phyloP scores from a whole-genome alignment of 2,888 invertebrate species.

The Serrognathus titanus region DNA sequence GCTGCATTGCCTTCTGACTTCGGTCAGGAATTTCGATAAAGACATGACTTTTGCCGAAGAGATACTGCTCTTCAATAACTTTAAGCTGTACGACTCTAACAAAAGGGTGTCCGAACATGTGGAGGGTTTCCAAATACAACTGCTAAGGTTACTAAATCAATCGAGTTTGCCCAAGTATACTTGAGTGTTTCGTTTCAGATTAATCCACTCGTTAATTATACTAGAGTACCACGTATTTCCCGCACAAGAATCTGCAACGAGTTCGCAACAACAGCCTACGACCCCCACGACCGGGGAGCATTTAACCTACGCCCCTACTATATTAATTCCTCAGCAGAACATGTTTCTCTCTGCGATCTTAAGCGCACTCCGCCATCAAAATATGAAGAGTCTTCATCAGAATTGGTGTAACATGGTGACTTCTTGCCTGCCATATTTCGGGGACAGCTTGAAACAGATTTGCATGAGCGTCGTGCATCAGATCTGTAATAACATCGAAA shows the following conservation, averaged over 20 bases:
- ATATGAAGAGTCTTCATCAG: conserved; percentile 70
- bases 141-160: conserved; percentile 51
- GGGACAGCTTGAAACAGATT: conserved; percentile 70
- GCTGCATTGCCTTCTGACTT: conserved; percentile 75
- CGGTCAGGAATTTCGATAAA: conserved; percentile 62
- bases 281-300: conserved; percentile 42
- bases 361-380: conserved; percentile 69
- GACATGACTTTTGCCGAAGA: conserved; percentile 68
- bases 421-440: conserved; percentile 75
- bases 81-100: conserved; percentile 54
- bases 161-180: no score
- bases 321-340: conserved; percentile 72
- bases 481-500: conserved; percentile 67
- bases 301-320: conserved; percentile 61
- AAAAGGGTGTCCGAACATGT: conserved; percentile 60
- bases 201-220: conserved; percentile 69
- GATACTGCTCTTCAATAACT: conserved; percentile 70
- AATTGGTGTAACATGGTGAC: conserved; percentile 82
- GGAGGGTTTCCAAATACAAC: conserved; percentile 66
- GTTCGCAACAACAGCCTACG: conserved; percentile 19
- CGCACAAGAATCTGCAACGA: conserved; percentile 23
- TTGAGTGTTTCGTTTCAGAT: conserved; percentile 41
- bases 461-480: conserved; percentile 76
- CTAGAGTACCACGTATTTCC: conserved; percentile 67
- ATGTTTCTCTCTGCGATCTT: conserved; percentile 79